Evolutionary conservation across 2,797 vertebrate species (phyloP).

Genomic region (Catharus ustulatus): DNA sequence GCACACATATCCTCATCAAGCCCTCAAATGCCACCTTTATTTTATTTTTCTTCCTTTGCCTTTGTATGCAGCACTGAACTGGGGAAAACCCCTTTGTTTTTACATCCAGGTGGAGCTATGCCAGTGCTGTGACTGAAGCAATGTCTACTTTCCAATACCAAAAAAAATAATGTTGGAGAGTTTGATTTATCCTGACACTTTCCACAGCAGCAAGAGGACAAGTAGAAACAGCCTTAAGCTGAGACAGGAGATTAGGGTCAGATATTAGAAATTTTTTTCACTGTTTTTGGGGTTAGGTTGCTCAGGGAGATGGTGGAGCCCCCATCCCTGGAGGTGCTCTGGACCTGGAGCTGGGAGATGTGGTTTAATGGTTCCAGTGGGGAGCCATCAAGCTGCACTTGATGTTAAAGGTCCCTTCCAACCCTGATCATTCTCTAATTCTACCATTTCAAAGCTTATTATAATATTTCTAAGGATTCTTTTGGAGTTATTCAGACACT

Average conservation of each 20-base stretch:
- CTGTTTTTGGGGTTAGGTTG: background rate
- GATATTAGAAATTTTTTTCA: accelerated
- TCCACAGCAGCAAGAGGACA: background rate
- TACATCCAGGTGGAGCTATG: background rate
- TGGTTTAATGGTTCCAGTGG: background rate
- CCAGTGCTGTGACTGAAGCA: accelerated
- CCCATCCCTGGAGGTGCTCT: background rate
- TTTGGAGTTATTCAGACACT: accelerated
- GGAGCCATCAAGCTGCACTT: background rate
- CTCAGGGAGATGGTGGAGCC: background rate
- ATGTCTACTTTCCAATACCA: background rate
- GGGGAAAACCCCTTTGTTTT: background rate
- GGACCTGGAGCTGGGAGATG: background rate
- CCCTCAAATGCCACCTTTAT: background rate
- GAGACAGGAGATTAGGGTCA: no score
- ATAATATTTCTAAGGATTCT: background rate
- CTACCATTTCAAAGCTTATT: background rate
- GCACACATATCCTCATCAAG: accelerated
- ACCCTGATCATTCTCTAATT: background rate
- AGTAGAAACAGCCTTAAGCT: background rate
- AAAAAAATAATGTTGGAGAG: accelerated
- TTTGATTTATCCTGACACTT: background rate
- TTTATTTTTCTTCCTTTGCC: background rate
- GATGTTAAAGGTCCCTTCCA: background rate
- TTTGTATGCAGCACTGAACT: background rate